Base-by-base conservation (phyloP, 2,797 vertebrate genomes). In the Centroberyx gerrardi region DNA sequence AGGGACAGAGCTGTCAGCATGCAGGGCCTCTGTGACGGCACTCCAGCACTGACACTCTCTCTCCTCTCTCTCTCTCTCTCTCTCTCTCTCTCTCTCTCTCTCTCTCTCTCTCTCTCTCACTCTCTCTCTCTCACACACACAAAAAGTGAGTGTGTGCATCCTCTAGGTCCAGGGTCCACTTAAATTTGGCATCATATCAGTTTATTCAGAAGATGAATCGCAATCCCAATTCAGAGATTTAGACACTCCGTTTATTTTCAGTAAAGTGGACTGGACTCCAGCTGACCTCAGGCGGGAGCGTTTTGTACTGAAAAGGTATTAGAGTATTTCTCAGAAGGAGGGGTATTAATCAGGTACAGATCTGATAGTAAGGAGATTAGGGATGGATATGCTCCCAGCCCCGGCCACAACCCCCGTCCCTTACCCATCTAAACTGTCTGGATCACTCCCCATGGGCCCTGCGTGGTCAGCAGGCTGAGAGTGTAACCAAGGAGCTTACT, bases 341-440 rank as follows among this genome's bases (percentile, higher is more conserved):
- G 68, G 84, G 81, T 88, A 91, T 92, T 93, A 93, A 93, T 93
- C 90, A 92, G 91, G 87, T 92, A 87, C 91, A 92, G 88, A 91
- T 94, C 93, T 93, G 90, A 90, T 92, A 87, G 90, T 95, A 95
- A 95, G 93, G 82, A 94, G 95, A 95, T 95, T 95, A 95, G 87
- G 78, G 81, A 84, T 88, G 86, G 91, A 87, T 92, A 90, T 80
- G 84, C 87, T 90, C 71, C 82, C 85, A 87, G 88, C 74, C 77
- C 74, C 72, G 87, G 88, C 87, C 83, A 88, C 88, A 79, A 82
- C 89, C 79, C 61, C 62, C 48, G 81, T 87, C 81, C 84, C 85
- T 81, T 86, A 82, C 74, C 56, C 65, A 9, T 89, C 83, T 90
- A 87, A 90, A 93, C 87, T 78, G 86, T 87, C 88, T 87, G 86